Conservation (phyloP, 1,140 invertebrate genomes). For the Listronotus oregonensis region DNA sequence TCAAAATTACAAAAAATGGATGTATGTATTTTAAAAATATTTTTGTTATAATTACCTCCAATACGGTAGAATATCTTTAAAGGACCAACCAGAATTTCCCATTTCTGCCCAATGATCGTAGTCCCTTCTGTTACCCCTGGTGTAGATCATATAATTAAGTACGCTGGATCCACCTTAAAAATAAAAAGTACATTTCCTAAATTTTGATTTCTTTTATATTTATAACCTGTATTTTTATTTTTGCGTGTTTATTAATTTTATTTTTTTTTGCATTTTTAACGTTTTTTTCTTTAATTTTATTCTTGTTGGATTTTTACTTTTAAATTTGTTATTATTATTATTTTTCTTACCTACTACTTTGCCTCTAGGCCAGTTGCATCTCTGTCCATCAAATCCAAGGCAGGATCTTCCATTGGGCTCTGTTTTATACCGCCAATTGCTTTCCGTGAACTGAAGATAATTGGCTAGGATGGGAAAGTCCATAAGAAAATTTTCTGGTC, state of each 20-base stretch:
- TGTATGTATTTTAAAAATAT: too few relatives aligned
- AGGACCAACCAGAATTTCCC: constrained; percentile 81
- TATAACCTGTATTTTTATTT: not conserved
- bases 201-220: too few relatives aligned
- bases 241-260: not conserved
- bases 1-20: too few relatives aligned
- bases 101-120: constrained; percentile 80
- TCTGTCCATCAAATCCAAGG: constrained; percentile 57
- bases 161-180: constrained; percentile 77
- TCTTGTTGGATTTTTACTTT: not conserved
- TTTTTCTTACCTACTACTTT: constrained; percentile 64
- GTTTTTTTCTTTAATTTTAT: not conserved
- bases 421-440: constrained; percentile 62
- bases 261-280: too few relatives aligned
- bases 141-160: constrained; percentile 91
- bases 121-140: constrained; percentile 75
- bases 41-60: constrained; percentile 64
- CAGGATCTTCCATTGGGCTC: constrained; percentile 60
- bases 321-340: not conserved
- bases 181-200: not conserved
- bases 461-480: constrained; percentile 67
- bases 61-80: constrained; percentile 79
- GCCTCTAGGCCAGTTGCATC: constrained; percentile 72
- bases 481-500: constrained; percentile 61
- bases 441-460: constrained; percentile 64